Conservation (phyloP, 1,140 invertebrate genomes). For the Formica selysi region DNA sequence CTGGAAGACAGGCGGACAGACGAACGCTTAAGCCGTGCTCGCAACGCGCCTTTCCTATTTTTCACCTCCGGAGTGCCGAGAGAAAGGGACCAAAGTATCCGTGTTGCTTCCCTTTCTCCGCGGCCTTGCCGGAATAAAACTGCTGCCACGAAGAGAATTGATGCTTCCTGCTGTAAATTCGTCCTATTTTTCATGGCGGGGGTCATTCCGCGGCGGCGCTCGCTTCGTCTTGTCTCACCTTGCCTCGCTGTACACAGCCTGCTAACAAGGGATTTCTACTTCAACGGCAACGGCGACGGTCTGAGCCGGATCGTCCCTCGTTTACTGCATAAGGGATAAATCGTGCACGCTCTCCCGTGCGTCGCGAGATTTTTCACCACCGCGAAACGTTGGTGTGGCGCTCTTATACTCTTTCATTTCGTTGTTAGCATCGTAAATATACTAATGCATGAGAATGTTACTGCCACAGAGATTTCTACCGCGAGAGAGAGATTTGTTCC, state of each 20-base stretch:
- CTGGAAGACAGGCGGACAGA: slow-evolving; percentile 63
- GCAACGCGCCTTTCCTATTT: slow-evolving; percentile 64
- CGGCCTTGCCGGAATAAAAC: slow-evolving; percentile 66
- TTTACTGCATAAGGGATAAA: slow-evolving; percentile 45
- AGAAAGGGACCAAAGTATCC: slow-evolving; percentile 51
- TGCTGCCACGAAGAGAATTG: slow-evolving; percentile 70
- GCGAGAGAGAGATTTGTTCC: neutral
- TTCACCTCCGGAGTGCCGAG: slow-evolving; percentile 51
- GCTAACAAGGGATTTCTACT: slow-evolving; percentile 62
- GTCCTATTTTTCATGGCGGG: slow-evolving; percentile 73
- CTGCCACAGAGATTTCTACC: neutral
- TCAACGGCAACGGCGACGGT: slow-evolving; percentile 47
- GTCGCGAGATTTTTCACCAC: slow-evolving; percentile 12
- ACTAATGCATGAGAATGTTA: neutral
- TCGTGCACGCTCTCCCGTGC: slow-evolving; percentile 39
- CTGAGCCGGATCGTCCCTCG: neutral
- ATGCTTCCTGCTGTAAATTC: slow-evolving; percentile 72
- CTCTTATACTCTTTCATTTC: neutral
- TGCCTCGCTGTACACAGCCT: slow-evolving; percentile 7
- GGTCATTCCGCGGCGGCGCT: slow-evolving; percentile 55
- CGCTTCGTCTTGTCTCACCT: slow-evolving; percentile 7
- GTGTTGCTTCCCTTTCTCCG: slow-evolving; percentile 22
- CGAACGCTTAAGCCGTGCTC: slow-evolving; percentile 60
- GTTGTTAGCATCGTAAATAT: neutral
- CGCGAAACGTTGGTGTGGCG: neutral